Evolutionary conservation across 2,888 invertebrate species (phyloP).

Genomic region (Pollenia labialis): DNA sequence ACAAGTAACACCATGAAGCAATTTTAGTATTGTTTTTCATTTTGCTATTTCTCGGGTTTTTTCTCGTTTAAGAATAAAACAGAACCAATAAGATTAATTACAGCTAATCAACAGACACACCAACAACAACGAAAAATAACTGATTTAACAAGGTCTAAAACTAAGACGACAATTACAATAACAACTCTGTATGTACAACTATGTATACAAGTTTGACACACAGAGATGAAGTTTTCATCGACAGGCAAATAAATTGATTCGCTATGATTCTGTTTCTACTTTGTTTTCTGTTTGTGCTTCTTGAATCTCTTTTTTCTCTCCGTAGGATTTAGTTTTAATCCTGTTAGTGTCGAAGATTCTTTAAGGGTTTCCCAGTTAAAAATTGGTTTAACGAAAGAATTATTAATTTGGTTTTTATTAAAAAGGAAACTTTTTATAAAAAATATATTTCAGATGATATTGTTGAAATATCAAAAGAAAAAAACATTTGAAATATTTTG

Average conservation of each 20-base stretch:
- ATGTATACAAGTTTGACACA: conserved; percentile 47
- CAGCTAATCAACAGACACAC: conserved; percentile 63
- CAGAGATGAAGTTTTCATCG: conserved; percentile 63
- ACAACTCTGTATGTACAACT: background rate
- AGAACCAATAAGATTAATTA: conserved; percentile 71
- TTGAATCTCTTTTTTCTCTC: background rate
- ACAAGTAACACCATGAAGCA: background rate
- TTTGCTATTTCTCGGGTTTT: background rate
- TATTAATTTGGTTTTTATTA: too few relatives aligned
- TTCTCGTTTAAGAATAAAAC: conserved; percentile 14
- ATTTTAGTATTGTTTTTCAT: background rate
- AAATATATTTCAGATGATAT: too few relatives aligned
- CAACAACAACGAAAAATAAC: background rate
- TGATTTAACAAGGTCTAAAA: background rate
- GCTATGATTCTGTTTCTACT: conserved; percentile 15
- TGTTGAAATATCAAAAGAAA: too few relatives aligned
- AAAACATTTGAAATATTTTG: too few relatives aligned
- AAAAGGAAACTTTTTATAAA: too few relatives aligned
- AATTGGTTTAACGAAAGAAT: too few relatives aligned
- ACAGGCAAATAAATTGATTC: conserved; percentile 72
- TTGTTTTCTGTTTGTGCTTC: background rate
- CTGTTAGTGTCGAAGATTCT: background rate
- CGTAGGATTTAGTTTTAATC: conserved; percentile 4
- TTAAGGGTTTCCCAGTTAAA: too few relatives aligned
- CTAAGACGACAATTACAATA: background rate